These are phyloP conservation scores for Aleiodes alternator DNA, from an alignment of 2,888 invertebrate species.

Conservation along the genomic window DNA sequence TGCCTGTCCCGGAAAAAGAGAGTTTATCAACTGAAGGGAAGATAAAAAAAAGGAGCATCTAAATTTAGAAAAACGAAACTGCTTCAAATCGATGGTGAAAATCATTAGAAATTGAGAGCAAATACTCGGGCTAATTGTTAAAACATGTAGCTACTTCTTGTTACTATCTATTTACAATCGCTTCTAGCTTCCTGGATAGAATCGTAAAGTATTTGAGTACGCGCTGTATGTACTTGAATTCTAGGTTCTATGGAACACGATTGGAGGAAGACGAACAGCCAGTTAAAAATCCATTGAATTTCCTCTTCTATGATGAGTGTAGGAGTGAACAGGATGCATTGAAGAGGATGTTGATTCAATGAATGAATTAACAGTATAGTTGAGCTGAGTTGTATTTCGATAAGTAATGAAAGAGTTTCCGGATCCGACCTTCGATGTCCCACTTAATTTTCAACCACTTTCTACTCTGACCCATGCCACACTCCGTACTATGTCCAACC, in stretches of 20 bases:
- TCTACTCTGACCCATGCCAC: constrained; percentile 72
- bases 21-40: background rate
- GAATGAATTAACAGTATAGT: constrained; percentile 27
- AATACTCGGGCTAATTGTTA: background rate
- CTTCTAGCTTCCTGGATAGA: background rate
- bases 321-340: constrained; percentile 6
- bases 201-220: background rate
- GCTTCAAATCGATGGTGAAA: background rate
- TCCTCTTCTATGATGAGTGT: background rate
- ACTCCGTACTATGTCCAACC: constrained; percentile 34
- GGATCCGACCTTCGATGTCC: constrained; percentile 73
- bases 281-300: constrained; percentile 3
- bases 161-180: background rate
- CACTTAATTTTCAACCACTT: constrained; percentile 70
- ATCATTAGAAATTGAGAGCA: background rate
- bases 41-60: background rate
- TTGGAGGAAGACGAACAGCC: background rate
- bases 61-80: background rate
- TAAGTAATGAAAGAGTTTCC: constrained; percentile 61
- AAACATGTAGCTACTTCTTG: background rate
- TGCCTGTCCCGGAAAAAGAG: background rate
- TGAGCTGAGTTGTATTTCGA: constrained; percentile 4
- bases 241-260: too few species aligned
- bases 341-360: constrained; percentile 21
- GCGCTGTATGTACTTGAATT: background rate